Evolutionary conservation across 2,797 vertebrate genomes (phyloP).

Genomic region (Nothura maculosa): DNA sequence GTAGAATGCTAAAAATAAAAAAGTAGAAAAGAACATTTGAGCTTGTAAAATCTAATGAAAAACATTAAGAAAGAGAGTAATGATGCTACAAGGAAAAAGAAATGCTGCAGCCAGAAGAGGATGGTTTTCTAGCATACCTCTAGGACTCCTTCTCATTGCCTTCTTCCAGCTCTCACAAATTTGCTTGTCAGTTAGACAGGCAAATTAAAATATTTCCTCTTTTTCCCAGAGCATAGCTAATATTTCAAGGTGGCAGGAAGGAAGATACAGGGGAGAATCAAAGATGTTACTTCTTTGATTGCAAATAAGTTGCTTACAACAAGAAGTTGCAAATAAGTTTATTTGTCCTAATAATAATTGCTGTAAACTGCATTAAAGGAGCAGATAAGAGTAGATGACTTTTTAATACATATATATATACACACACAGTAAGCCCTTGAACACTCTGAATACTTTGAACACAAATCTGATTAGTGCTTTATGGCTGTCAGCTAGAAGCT

Average conservation of each 20-base stretch:
- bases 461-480: background rate
- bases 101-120: fast-evolving
- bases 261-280: background rate
- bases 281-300: too few species aligned
- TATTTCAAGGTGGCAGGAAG: background rate
- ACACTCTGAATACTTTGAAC: background rate
- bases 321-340: background rate
- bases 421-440: background rate
- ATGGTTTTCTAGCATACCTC: background rate
- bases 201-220: background rate
- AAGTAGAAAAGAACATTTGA: background rate
- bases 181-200: background rate
- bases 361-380: background rate
- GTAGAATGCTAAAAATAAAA: background rate
- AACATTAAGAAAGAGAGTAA: background rate
- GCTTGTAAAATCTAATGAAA: background rate
- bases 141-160: background rate
- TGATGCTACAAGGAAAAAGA: background rate
- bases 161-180: background rate
- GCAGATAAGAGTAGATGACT: background rate
- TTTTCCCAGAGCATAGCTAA: background rate
- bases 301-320: too few species aligned
- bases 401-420: background rate
- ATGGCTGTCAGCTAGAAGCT: background rate
- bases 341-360: background rate